Conservation (phyloP, 2,797 vertebrate species). For the Heteromormyrus szaboi region DNA sequence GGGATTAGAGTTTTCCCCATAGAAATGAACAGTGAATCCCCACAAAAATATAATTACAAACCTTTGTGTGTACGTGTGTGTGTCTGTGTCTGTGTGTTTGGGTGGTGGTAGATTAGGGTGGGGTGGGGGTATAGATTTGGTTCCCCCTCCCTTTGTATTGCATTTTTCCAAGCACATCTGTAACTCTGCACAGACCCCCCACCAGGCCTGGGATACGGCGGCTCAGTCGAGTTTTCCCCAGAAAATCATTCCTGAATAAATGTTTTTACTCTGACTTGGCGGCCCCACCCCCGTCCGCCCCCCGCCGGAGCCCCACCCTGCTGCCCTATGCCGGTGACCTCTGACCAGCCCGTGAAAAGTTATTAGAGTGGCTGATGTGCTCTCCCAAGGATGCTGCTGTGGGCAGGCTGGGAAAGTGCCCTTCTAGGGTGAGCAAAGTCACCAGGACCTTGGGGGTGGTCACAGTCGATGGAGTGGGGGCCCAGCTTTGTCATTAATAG, state of each 20-base stretch:
- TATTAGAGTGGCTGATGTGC: conserved; percentile 61
- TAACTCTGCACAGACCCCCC: conserved; percentile 37
- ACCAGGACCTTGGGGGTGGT: conserved; percentile 9
- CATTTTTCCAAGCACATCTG: conserved; percentile 25
- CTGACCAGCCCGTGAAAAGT: conserved; percentile 71
- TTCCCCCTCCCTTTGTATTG: conserved; percentile 20
- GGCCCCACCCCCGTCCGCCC: neutral
- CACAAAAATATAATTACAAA: neutral
- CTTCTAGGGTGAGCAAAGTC: conserved; percentile 29
- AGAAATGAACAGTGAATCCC: neutral
- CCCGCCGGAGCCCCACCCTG: conserved; percentile 36
- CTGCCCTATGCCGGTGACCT: conserved; percentile 48
- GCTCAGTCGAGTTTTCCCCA: conserved; percentile 32
- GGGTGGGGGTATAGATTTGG: neutral
- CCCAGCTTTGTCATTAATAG: conserved; percentile 51
- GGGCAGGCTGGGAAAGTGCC: conserved; percentile 66
- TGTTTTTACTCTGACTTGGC: conserved; percentile 29
- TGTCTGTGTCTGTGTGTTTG: neutral
- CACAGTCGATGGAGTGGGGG: conserved; percentile 30
- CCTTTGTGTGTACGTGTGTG: neutral
- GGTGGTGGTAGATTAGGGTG: neutral
- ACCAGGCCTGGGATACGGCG: conserved; percentile 33
- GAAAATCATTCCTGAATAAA: conserved; percentile 37
- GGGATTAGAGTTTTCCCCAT: neutral
- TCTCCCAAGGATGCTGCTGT: conserved; percentile 53